Base-by-base conservation (phyloP, 2,797 vertebrate species). In the Micromesistius poutassou region DNA sequence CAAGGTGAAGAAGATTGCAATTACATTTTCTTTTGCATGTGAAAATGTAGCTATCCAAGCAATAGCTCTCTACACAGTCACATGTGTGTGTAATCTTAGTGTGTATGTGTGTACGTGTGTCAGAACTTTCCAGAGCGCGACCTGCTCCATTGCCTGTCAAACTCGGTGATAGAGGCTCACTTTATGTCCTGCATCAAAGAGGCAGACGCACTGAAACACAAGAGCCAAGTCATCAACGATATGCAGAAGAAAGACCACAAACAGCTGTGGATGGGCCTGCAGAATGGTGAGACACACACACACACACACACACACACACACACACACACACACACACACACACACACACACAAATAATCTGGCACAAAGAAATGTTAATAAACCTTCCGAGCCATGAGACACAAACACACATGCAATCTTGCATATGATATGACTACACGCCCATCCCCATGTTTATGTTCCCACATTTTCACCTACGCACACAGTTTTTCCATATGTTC, bases 231-330 rank as follows among this genome's bases (percentile, higher is more conserved):
- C 55, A 95, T 99, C 86, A 98, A 98, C 82, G 98, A 99, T 92
- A 99, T 99, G 98, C 98, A 99, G 93, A 99, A 98, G 88, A 99
- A 99, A 90, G 97, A 99, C 94, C 98, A 99, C 93, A 99, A 99
- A 38, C 98, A 99, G 82, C 95, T 99, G 83, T 99, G 98, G 98
- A 99, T 99, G 97, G 98, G 97, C 82, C 95, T 99, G 83, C 97
- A 99, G 90, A 98, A 99, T 46, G 97, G 97, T 98, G 94, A 93
- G n/a, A n/a, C n/a, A n/a, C n/a, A n/a, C 28, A 40, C 71, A 68
- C 46, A 73, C 38, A 79, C 75, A 79, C 38, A 13, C 50, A 36
- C n/a, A 30, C 50, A 68, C 72, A 73, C 46, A 62, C 14, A 22
- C 19, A 12, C 28, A 36, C 55, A 36, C 55, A 55, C 76, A 28